Percentiles rank a stretch among this genome's conserved stretches.
Conservation (phyloP, 2,888 invertebrate genomes). For the Erpobdella octoculata region DNA sequence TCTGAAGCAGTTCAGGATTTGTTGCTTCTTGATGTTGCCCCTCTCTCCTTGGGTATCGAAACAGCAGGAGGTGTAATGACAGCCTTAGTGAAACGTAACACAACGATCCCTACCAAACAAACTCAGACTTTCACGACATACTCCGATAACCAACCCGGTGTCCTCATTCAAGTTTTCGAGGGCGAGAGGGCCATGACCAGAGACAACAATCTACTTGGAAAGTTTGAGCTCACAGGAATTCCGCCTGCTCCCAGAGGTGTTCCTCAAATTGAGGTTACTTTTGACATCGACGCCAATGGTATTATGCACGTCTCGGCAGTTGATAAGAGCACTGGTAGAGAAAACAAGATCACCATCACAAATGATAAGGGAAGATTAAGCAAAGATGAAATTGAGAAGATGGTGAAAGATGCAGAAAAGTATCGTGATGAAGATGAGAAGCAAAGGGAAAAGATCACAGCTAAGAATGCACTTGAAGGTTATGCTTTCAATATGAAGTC, state of each 20-base stretch:
- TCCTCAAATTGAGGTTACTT: constrained; percentile 62
- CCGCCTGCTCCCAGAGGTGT: constrained; percentile 71
- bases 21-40: constrained; percentile 69
- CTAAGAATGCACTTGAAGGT: constrained; percentile 70
- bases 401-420: constrained; percentile 83
- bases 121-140: constrained; percentile 71
- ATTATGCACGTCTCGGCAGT: constrained; percentile 87
- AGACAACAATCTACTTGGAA: constrained; percentile 70
- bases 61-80: constrained; percentile 41
- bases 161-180: constrained; percentile 44
- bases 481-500: constrained; percentile 90
- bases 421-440: constrained; percentile 65
- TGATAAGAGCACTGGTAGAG: constrained; percentile 65
- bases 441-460: constrained; percentile 61
- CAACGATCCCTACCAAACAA: constrained; percentile 50
- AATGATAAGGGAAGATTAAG: constrained; percentile 75
- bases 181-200: constrained; percentile 53
- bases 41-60: constrained; percentile 40
- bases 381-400: constrained; percentile 85
- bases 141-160: constrained; percentile 69
- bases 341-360: constrained; percentile 59
- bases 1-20: constrained; percentile 70
- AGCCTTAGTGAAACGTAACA: constrained; percentile 39
- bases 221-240: constrained; percentile 65
- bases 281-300: constrained; percentile 66